Conservation (phyloP, 2,113 vertebrate genomes). For the Mus musculus region DNA sequence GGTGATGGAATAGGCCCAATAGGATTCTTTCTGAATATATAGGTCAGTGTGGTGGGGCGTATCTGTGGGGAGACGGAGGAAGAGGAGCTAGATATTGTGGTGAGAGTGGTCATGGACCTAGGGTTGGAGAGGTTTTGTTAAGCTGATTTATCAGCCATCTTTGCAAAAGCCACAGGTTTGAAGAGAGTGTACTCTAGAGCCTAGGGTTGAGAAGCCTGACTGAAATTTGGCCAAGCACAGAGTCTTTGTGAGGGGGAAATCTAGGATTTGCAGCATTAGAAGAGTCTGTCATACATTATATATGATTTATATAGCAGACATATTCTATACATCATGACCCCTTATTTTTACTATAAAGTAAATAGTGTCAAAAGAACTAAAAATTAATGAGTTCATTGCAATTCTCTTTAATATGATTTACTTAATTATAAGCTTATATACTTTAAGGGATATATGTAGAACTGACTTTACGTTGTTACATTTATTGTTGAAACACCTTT, state of each 20-base stretch:
- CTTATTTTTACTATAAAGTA: neutral
- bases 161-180: neutral
- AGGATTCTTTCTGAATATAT: neutral
- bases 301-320: neutral
- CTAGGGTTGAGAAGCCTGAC: neutral
- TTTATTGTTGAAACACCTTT: neutral
- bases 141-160: neutral
- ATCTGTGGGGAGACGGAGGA: neutral
- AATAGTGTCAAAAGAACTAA: constrained; percentile 4
- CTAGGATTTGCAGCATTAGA: neutral
- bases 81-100: no score
- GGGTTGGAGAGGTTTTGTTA: neutral
- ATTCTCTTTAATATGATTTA: constrained; percentile 31
- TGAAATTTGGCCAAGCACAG: neutral
- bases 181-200: neutral
- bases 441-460: constrained; percentile 21
- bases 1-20: neutral
- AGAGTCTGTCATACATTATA: neutral
- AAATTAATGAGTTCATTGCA: neutral
- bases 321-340: neutral
- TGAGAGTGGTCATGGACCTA: neutral
- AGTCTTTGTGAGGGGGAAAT: neutral
- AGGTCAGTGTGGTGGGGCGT: neutral
- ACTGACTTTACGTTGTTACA: neutral
- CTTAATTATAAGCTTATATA: neutral